Conservation (phyloP, 2,113 vertebrate species). For the Neolamprologus longior region DNA sequence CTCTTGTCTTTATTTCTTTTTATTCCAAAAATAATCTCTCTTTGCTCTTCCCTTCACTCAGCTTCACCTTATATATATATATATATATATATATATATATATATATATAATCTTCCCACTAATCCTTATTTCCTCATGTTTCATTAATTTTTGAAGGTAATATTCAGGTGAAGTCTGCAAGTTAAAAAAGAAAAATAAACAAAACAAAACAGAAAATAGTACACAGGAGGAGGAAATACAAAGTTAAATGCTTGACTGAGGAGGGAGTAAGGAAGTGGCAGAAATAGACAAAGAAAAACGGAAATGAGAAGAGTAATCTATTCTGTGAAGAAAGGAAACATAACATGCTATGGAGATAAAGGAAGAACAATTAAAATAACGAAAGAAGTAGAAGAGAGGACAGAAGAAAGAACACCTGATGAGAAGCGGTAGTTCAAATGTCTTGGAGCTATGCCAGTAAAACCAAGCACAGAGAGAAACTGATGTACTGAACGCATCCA, state of each 20-base stretch:
- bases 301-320: not conserved
- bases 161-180: not conserved
- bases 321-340: not conserved
- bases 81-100: not conserved
- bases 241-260: not conserved
- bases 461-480: not conserved
- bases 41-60: not conserved
- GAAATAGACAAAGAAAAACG: not conserved
- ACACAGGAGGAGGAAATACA: not conserved
- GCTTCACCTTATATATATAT: not conserved
- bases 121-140: not conserved
- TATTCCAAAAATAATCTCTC: conserved; percentile 3
- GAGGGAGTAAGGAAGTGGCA: not conserved
- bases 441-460: conserved; percentile 1
- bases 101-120: not conserved
- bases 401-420: not conserved
- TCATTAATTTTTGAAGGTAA: not conserved
- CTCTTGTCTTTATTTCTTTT: not conserved
- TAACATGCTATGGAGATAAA: not conserved
- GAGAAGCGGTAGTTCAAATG: not conserved
- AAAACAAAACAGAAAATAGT: not conserved
- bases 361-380: not conserved
- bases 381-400: not conserved
- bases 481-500: conserved; percentile 3
- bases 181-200: not conserved